Conservation (phyloP, 2,888 invertebrate species). For the Cephus nigrinus region DNA sequence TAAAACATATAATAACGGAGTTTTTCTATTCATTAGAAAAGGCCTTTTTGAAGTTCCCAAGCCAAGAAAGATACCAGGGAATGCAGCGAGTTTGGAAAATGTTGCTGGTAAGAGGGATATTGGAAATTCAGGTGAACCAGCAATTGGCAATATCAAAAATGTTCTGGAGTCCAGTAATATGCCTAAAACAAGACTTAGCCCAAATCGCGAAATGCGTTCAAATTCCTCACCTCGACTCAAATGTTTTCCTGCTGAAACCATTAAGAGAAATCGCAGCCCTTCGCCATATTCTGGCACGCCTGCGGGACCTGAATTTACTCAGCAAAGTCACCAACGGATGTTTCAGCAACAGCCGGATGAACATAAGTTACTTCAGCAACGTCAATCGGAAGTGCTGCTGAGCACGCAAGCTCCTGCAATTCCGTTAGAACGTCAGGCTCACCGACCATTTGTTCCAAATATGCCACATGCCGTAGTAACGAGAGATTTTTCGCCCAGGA, state of each 20-base stretch:
- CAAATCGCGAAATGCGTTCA: slow-evolving; percentile 18
- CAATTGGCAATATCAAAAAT: no score
- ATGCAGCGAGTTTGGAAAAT: no score
- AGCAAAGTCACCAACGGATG: neutral
- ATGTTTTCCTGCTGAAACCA: slow-evolving; percentile 50
- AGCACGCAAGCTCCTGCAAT: no score
- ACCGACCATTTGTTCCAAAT: slow-evolving; percentile 41
- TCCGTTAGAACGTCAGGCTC: slow-evolving; percentile 9
- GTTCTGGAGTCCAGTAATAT: neutral
- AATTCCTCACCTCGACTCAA: slow-evolving; percentile 46
- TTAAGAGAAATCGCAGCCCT: slow-evolving; percentile 32
- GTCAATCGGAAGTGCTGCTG: no score
- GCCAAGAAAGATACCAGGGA: no score
- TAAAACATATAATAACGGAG: no score
- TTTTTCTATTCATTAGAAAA: no score
- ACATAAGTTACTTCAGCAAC: no score
- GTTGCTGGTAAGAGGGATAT: no score
- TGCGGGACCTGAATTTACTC: neutral
- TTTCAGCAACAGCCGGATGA: neutral
- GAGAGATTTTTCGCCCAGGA: slow-evolving; percentile 2
- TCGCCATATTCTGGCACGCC: neutral
- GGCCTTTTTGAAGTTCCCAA: no score
- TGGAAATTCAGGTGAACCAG: no score
- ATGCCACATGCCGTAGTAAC: slow-evolving; percentile 1
- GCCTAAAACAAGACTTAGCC: slow-evolving; percentile 7